phyloP scores from a whole-genome alignment of 1,140 invertebrate species.

The Apis florea region DNA sequence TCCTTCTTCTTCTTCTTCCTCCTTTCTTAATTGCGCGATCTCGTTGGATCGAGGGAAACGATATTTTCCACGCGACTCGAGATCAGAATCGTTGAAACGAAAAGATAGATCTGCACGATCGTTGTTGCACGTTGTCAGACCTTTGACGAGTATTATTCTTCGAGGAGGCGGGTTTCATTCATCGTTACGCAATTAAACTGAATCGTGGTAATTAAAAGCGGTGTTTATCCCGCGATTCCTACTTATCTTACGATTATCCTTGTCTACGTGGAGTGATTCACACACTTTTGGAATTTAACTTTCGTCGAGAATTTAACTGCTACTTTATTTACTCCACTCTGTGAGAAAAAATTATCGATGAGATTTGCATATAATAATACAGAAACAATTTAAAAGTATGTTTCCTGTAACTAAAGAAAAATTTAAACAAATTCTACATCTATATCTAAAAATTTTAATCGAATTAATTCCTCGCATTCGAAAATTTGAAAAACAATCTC shows the following conservation, averaged over 20 bases:
- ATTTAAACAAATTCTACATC: too few species aligned
- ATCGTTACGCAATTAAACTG: conserved; percentile 17
- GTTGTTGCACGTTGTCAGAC: background rate
- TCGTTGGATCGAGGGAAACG: background rate
- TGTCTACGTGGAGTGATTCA: background rate
- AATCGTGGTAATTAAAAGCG: conserved; percentile 6
- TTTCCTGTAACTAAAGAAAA: too few species aligned
- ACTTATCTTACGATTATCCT: background rate
- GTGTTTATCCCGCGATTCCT: background rate
- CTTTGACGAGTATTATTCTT: background rate
- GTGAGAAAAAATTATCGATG: background rate
- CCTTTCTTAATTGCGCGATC: background rate
- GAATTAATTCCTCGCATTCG: too few species aligned
- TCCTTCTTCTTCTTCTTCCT: background rate
- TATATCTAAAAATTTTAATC: too few species aligned
- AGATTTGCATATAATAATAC: too few species aligned
- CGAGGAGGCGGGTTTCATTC: conserved; percentile 13
- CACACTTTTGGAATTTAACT: too few species aligned
- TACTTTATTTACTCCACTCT: too few species aligned
- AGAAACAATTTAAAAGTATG: too few species aligned
- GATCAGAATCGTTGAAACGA: background rate
- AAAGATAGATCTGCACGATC: background rate
- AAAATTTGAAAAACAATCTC: too few species aligned
- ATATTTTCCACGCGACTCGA: background rate
- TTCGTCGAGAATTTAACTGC: too few species aligned